Evolutionary conservation across 2,888 invertebrate genomes (phyloP).

Genomic region (Polylopha cassiicola): DNA sequence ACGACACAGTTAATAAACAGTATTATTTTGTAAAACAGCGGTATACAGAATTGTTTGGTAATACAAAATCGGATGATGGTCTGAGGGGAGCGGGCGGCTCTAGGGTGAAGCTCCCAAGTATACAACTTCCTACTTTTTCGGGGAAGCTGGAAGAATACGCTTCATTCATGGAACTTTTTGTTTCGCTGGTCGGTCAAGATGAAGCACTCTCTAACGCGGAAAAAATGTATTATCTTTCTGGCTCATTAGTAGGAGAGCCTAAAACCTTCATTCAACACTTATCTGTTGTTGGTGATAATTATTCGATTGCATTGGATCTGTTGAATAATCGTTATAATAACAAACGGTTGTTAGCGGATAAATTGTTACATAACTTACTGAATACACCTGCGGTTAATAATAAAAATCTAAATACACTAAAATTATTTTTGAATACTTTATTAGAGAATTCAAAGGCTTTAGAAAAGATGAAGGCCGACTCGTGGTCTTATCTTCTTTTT

Average conservation of each 20-base stretch:
- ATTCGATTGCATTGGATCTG: background rate
- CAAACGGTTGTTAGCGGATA: background rate
- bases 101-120: background rate
- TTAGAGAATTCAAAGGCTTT: background rate
- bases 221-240: background rate
- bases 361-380: background rate
- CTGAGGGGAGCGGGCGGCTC: no score
- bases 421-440: background rate
- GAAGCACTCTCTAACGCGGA: background rate
- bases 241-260: background rate
- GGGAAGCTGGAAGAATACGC: background rate
- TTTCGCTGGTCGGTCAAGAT: background rate
- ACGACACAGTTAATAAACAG: background rate
- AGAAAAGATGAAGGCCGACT: background rate
- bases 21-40: background rate
- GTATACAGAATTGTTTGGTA: background rate
- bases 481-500: background rate
- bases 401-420: background rate
- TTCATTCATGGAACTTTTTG: background rate
- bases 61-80: background rate
- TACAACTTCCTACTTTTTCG: constrained; percentile 1
- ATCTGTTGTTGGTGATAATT: background rate
- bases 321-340: background rate
- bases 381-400: background rate
- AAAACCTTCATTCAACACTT: background rate